Evolutionary conservation across 2,113 vertebrate species (phyloP).

Genomic region (Chaetorhynchus papuensis): DNA sequence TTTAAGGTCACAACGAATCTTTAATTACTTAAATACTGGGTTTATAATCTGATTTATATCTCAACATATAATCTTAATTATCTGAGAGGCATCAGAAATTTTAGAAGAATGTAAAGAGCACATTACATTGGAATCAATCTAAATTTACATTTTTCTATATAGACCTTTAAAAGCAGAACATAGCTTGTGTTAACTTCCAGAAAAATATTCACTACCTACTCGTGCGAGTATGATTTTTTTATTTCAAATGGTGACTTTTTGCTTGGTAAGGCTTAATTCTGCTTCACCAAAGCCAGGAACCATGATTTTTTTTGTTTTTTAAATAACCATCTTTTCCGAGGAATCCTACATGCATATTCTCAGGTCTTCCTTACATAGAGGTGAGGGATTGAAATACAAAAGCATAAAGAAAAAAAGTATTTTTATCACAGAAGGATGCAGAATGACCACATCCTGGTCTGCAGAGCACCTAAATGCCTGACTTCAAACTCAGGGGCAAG

Average conservation of each 20-base stretch:
- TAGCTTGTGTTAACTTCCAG: background rate
- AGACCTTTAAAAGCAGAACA: background rate
- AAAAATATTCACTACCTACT: background rate
- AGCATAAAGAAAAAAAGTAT: background rate
- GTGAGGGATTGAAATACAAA: background rate
- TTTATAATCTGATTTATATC: background rate
- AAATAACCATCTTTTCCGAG: background rate
- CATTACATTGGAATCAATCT: background rate
- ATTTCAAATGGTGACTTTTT: background rate
- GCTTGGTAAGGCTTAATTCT: background rate
- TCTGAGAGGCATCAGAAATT: background rate
- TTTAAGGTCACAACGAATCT: background rate
- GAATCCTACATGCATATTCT: background rate
- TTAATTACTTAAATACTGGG: background rate
- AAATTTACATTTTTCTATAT: background rate
- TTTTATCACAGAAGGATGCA: background rate
- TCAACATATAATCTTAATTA: background rate
- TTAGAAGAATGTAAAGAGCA: background rate
- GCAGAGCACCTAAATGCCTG: background rate
- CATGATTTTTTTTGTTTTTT: too few relatives aligned
- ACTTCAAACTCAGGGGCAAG: background rate
- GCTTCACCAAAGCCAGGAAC: background rate
- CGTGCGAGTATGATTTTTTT: background rate
- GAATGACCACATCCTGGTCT: background rate
- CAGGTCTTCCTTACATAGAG: background rate